Evolutionary conservation across 2,888 invertebrate genomes (phyloP).

Genomic region (Cataglyphis albicans): DNA sequence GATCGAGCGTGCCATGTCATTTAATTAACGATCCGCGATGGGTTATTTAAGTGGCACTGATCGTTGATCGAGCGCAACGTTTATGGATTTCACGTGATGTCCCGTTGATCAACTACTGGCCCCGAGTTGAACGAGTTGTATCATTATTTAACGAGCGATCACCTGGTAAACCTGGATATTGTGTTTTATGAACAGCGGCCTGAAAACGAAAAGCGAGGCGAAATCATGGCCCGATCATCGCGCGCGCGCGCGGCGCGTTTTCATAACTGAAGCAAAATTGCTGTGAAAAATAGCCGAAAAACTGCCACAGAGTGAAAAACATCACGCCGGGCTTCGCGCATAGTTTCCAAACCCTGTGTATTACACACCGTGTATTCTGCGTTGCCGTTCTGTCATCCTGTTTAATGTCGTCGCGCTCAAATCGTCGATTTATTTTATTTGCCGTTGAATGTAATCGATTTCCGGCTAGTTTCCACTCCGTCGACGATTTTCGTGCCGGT

Average conservation of each 20-base stretch:
- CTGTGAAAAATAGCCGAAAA: constrained; percentile 45
- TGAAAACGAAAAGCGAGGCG: constrained; percentile 8
- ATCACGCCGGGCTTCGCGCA: neutral
- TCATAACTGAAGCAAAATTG: constrained; percentile 47
- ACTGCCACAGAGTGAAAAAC: constrained; percentile 30
- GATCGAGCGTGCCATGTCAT: constrained; percentile 62
- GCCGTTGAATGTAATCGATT: constrained; percentile 49
- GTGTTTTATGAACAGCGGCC: constrained; percentile 46
- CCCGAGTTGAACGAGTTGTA: constrained; percentile 55
- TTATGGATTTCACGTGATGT: constrained; percentile 67
- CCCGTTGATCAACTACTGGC: constrained; percentile 62
- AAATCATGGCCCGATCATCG: constrained; percentile 2
- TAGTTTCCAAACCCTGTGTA: neutral
- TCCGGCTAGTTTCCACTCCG: constrained; percentile 36
- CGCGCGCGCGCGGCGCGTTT: constrained; percentile 21
- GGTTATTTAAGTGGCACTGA: constrained; percentile 57
- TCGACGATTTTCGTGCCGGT: constrained; percentile 36
- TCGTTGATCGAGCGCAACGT: constrained; percentile 49
- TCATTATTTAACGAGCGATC: constrained; percentile 58
- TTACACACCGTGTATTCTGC: neutral
- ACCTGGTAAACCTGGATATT: constrained; percentile 47
- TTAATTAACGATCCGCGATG: constrained; percentile 70
- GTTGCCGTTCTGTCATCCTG: constrained; percentile 44
- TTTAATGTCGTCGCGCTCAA: constrained; percentile 54
- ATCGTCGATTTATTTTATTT: constrained; percentile 56